Conservation (phyloP, 2,888 invertebrate genomes). For the Eupithecia pulchellata region DNA sequence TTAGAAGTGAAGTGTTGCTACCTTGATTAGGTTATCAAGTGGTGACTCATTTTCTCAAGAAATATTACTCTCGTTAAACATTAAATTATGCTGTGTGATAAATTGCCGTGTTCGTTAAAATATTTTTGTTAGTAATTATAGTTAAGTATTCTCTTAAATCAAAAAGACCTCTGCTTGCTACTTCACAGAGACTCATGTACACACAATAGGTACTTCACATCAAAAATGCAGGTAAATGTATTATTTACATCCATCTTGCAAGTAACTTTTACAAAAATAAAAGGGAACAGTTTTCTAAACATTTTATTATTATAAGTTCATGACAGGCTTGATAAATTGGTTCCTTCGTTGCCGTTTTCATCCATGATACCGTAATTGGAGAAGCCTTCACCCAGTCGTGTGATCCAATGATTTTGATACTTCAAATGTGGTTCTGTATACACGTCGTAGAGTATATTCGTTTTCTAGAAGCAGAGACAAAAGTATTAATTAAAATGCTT, state of each 20-base stretch:
- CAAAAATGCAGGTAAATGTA: too few relatives aligned
- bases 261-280: not conserved
- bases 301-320: not conserved
- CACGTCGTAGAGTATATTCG: not conserved
- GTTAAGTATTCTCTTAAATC: too few relatives aligned
- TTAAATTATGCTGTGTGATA: not conserved
- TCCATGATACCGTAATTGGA: not conserved
- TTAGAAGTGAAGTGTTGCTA: slow-evolving; percentile 4
- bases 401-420: not conserved
- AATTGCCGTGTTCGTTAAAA: too few relatives aligned
- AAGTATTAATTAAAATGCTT: not conserved
- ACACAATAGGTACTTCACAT: too few relatives aligned
- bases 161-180: too few relatives aligned
- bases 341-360: not conserved
- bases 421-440: not conserved
- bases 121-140: too few relatives aligned
- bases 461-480: not conserved
- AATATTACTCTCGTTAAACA: not conserved
- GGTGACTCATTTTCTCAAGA: not conserved
- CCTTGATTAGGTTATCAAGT: not conserved
- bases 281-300: not conserved
- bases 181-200: too few relatives aligned
- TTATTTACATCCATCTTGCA: too few relatives aligned
- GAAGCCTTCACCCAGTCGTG: not conserved
- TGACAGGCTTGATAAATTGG: not conserved